phyloP scores from a whole-genome alignment of 2,113 vertebrate genomes.

The Ictalurus punctatus region DNA sequence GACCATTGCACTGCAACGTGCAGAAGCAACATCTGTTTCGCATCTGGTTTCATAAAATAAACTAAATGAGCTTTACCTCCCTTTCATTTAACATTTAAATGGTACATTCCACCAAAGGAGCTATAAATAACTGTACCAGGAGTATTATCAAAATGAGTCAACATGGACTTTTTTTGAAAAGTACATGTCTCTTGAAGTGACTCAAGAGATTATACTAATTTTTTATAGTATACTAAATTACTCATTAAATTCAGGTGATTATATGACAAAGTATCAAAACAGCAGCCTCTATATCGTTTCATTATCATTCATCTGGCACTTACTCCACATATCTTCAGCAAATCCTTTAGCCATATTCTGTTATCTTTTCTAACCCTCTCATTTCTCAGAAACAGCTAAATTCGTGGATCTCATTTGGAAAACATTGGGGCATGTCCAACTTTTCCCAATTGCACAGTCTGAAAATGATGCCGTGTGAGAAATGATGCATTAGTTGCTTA shows the following conservation, averaged over 20 bases:
- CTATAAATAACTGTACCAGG: background rate
- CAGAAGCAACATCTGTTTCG: background rate
- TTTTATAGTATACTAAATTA: background rate
- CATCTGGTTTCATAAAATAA: background rate
- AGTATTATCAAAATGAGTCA: too few relatives aligned
- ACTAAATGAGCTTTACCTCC: background rate
- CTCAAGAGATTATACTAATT: background rate
- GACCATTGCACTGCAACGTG: background rate
- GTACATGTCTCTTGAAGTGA: background rate
- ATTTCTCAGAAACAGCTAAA: background rate
- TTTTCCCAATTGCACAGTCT: slow-evolving; percentile 62
- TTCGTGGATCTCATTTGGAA: background rate
- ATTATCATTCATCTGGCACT: background rate
- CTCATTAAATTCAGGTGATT: background rate
- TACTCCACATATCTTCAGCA: background rate
- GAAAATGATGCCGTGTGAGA: slow-evolving; percentile 52
- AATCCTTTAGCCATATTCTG: background rate
- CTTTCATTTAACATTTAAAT: background rate
- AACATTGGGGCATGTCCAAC: background rate
- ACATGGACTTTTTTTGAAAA: background rate
- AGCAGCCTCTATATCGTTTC: background rate
- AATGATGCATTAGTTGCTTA: slow-evolving; percentile 58
- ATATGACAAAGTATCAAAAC: background rate
- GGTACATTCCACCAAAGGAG: background rate
- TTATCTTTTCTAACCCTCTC: background rate